These are phyloP conservation scores for Drymodes brunneopygia DNA, from an alignment of 2,113 vertebrate genomes.

Conservation along the genomic window DNA sequence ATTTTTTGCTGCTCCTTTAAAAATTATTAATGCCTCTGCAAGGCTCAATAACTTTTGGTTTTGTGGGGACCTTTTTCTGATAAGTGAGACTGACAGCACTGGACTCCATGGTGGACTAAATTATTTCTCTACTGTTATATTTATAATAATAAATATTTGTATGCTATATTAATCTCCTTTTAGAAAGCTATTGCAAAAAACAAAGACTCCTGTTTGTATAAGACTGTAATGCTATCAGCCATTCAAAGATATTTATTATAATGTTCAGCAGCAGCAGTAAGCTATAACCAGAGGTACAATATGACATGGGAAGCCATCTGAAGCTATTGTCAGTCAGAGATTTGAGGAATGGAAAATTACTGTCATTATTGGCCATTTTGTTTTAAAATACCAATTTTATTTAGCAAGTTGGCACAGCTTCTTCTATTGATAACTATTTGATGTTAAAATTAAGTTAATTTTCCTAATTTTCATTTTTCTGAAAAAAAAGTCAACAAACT, in stretches of 20 bases:
- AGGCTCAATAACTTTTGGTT: not conserved
- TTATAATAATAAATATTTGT: not conserved
- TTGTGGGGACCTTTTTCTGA: not conserved
- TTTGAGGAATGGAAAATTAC: constrained; percentile 33
- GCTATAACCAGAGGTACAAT: not conserved
- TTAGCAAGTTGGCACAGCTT: not conserved
- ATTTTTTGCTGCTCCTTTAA: not conserved
- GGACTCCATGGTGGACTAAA: not conserved
- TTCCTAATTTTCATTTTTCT: not conserved
- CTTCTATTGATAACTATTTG: not conserved
- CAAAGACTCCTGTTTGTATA: constrained; percentile 32
- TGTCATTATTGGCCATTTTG: constrained; percentile 15
- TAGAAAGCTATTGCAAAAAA: constrained; percentile 1
- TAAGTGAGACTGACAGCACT: not conserved
- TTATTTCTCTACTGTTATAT: not conserved
- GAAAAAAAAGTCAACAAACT: not conserved
- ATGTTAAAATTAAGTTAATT: not conserved
- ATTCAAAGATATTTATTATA: constrained; percentile 44
- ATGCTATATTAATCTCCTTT: not conserved
- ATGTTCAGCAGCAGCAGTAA: constrained; percentile 35
- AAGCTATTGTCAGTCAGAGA: constrained; percentile 29
- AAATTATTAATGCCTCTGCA: not conserved
- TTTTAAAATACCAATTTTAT: constrained; percentile 29
- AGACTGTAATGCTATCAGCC: constrained; percentile 6
- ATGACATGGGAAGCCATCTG: not conserved